Evolutionary conservation across 1,140 invertebrate genomes (phyloP), one percentile per base, ranked within the genome.

Genomic region (Colletes gigas): DNA sequence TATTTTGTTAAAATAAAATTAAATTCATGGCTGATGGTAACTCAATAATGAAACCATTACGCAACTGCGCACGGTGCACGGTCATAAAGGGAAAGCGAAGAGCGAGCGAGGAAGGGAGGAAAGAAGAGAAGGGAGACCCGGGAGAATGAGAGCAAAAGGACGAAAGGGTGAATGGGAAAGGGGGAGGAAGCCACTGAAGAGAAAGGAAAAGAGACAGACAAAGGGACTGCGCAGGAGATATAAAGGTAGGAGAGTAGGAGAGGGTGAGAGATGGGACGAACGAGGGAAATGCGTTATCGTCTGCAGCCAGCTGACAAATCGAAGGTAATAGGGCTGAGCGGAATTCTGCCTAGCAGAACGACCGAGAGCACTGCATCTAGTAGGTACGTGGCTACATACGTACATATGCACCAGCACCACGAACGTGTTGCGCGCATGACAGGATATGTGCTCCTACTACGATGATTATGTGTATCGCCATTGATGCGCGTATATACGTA

Each of bases 281-380:
- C 72, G 83, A 89, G 88, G 83, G 86, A 89, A 90, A 88, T 87
- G 87, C 87, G 91, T 91, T 90, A 90, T 91, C 89, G 89, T 90
- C 89, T 88, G 89, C 89, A 90, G 83, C 84, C 86, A 90, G 85
- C 89, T 91, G 91, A 91, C 90, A 92, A 92, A 92, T 91, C 89
- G 88, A 91, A 91, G 90, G 88, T 89, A 91, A 91, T 89, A 91
- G 90, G 88, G 85, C 86, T 86, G 88, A 88, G 89, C 86, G 81
- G 86, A 88, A 91, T 91, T 89, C 83, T 83, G 88, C 83, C 84
- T 83, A 84, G 82, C 80, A 86, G 84, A 88, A 85, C 87, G 85
- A 85, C 82, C 73, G 78, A 85, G 81, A 85, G 82, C 83, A 83
- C 71, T 86, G 85, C 70, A 86, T 85, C 78, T 84, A 87, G 75